Base-by-base conservation (phyloP, 2,113 vertebrate genomes). In the Bos indicus region DNA sequence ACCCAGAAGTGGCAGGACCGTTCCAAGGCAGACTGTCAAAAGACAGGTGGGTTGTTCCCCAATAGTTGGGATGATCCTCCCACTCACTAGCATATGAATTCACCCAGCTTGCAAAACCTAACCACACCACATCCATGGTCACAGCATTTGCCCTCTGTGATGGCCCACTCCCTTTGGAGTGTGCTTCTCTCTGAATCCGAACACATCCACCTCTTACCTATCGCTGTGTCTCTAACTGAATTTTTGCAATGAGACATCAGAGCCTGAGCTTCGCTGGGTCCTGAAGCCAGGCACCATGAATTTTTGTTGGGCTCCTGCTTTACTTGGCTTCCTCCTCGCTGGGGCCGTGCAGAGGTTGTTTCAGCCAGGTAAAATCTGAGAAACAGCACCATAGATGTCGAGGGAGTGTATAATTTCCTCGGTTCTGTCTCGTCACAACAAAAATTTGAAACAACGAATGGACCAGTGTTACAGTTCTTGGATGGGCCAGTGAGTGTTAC, bases 401-500 rank as follows among this genome's bases (percentile, higher is more conserved):
- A 71, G n/a, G n/a, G 9, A 71, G 67, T 71, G 19, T 71, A 23
- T 23, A 71, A 23, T 71, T 71, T 71, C 19, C 33, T 71, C 1
- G 0, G n/a, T 71, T 40, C n/a, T 71, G n/a, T 40, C 19, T 40
- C 10, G 0, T 71, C n/a, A 40, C 10, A 40, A 71, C 19, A 71
- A 71, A 71, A 36, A 12, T 40, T 71, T 40, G 67, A 71, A 71
- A n/a, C 0, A 0, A 71, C 2, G 0, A 36, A 36, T 21, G 19
- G n/a, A 71, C 19, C n/a, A 36, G 67, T 71, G 2, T 21, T 71
- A 36, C 64, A 71, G 64, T 19, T 71, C 19, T 71, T 5, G n/a
- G 19, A 71, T n/a, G 64, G 33, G 33, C 17, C n/a, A 36, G 64
- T 71, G n/a, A 11, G n/a, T 21, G 4, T 71, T 71, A 40, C 19